Evolutionary conservation across 2,113 vertebrate species (phyloP).

Genomic region (Myrmecobius fasciatus): DNA sequence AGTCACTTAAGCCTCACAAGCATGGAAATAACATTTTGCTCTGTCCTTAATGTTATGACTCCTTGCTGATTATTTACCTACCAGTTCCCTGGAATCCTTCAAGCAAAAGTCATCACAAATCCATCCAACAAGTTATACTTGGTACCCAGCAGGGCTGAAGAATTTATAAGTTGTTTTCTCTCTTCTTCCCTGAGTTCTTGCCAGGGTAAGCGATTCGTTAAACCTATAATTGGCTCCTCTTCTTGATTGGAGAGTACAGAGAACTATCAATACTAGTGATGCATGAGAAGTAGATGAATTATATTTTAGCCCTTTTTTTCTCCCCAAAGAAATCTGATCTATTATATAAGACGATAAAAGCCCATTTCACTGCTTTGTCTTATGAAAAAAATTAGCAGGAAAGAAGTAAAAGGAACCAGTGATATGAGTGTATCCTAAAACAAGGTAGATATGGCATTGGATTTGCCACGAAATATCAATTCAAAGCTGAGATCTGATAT

Average conservation of each 20-base stretch:
- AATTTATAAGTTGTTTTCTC: conserved; percentile 41
- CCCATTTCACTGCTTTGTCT: background rate
- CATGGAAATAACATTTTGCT: conserved; percentile 50
- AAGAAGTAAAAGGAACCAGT: background rate
- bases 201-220: background rate
- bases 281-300: background rate
- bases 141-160: background rate
- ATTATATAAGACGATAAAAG: background rate
- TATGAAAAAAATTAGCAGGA: background rate
- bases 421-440: background rate
- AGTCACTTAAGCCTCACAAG: background rate
- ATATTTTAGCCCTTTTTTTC: background rate
- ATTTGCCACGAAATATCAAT: background rate
- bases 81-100: conserved; percentile 44
- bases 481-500: background rate
- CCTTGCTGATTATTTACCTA: conserved; percentile 55
- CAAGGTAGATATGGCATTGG: background rate
- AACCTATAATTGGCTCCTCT: background rate
- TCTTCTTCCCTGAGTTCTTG: background rate
- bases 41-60: conserved; percentile 43
- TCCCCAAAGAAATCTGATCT: background rate
- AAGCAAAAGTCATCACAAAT: conserved; percentile 29
- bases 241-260: background rate
- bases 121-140: conserved; percentile 40
- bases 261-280: background rate